Conservation (phyloP, 2,888 invertebrate species). For the Thymelicus sylvestris region DNA sequence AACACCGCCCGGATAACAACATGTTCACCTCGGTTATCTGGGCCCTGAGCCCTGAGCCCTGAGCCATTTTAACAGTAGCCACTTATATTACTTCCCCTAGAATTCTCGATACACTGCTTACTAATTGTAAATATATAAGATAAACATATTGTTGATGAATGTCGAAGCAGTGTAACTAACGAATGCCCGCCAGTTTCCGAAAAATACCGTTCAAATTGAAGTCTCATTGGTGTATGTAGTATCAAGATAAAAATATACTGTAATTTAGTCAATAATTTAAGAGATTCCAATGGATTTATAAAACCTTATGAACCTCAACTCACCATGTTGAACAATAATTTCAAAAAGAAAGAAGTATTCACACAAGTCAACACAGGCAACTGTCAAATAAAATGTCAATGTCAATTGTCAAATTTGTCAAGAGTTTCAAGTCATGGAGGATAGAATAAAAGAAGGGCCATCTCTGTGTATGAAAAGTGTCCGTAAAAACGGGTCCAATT, state of each 20-base stretch:
- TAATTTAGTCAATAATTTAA: conserved; percentile 14
- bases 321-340: conserved; percentile 78
- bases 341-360: conserved; percentile 60
- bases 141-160: background rate
- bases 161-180: background rate
- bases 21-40: background rate
- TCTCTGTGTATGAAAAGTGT: too few relatives aligned
- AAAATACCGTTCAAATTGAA: background rate
- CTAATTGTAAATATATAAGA: too few relatives aligned
- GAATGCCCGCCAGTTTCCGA: background rate
- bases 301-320: conserved; percentile 54
- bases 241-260: background rate
- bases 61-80: too few relatives aligned
- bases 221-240: background rate
- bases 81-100: too few relatives aligned
- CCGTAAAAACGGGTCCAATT: too few relatives aligned
- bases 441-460: too few relatives aligned
- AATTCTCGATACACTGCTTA: too few relatives aligned
- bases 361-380: conserved; percentile 38
- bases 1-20: conserved; percentile 37
- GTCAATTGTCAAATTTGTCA: conserved; percentile 9
- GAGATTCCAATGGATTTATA: conserved; percentile 66
- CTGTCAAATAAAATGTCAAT: conserved; percentile 19
- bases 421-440: background rate
- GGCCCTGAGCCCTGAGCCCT: too few relatives aligned